A percentile compares a stretch with the other conserved stretches of the same genome.
phyloP scores from a whole-genome alignment of 2,888 invertebrate species.

The Ophraella communa region DNA sequence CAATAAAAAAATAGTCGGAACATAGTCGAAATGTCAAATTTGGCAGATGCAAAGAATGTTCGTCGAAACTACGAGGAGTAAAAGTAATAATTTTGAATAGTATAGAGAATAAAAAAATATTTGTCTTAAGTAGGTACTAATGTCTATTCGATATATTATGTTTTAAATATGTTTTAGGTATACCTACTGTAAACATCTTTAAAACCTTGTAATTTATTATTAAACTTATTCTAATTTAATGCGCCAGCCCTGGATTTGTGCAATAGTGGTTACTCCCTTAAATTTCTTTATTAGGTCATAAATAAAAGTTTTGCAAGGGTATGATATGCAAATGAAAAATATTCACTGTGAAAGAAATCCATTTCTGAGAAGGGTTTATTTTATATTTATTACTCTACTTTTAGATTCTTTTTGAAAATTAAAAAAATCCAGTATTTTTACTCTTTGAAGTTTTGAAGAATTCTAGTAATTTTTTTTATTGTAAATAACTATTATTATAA shows the following conservation, averaged over 20 bases:
- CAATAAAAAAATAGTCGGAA: too few relatives aligned
- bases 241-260: slow-evolving; percentile 17
- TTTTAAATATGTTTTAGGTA: too few relatives aligned
- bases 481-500: neutral
- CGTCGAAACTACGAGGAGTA: too few relatives aligned
- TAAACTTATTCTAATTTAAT: neutral
- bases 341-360: slow-evolving; percentile 28
- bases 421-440: neutral
- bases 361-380: slow-evolving; percentile 27
- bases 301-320: slow-evolving; percentile 32
- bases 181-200: neutral
- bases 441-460: neutral
- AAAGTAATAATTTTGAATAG: too few relatives aligned
- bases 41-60: too few relatives aligned
- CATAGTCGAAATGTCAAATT: too few relatives aligned
- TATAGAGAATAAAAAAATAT: too few relatives aligned
- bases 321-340: slow-evolving; percentile 19
- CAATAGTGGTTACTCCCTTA: slow-evolving; percentile 21
- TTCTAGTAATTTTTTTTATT: neutral
- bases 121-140: too few relatives aligned
- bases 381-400: slow-evolving; percentile 17
- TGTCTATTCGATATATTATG: too few relatives aligned
- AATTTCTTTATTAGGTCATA: slow-evolving; percentile 32
- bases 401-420: slow-evolving; percentile 1
- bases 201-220: neutral